Conservation (phyloP, 2,797 vertebrate species). For the Sylvia borin region DNA sequence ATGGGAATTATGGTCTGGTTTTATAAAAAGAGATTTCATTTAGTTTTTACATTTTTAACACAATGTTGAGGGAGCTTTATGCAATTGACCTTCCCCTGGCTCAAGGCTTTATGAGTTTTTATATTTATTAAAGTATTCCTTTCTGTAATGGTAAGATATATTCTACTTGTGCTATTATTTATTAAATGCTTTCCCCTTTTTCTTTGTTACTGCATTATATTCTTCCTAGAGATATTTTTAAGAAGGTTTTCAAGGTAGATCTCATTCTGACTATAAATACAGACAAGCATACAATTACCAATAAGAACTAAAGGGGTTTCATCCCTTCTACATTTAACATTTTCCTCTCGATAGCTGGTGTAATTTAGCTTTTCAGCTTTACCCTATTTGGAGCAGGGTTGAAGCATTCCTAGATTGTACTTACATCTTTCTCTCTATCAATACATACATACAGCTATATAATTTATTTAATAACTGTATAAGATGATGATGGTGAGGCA, state of each 20-base stretch:
- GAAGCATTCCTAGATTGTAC: not conserved
- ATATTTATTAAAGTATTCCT: not conserved
- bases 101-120: not conserved
- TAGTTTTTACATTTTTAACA: not conserved
- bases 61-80: not conserved
- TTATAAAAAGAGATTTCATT: not conserved
- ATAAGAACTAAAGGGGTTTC: not conserved
- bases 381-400: not conserved
- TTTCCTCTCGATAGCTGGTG: accelerated
- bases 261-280: not conserved
- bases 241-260: not conserved
- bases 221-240: not conserved
- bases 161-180: not conserved
- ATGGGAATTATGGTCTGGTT: not conserved
- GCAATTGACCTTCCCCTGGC: not conserved
- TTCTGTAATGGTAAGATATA: not conserved
- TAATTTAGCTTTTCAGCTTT: not conserved
- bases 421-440: not conserved
- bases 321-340: not conserved
- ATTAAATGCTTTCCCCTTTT: not conserved
- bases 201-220: not conserved
- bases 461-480: not conserved
- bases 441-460: not conserved
- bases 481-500: not conserved
- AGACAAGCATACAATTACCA: not conserved